Conservation (phyloP, 2,888 invertebrate genomes). For the Andrena marginata region DNA sequence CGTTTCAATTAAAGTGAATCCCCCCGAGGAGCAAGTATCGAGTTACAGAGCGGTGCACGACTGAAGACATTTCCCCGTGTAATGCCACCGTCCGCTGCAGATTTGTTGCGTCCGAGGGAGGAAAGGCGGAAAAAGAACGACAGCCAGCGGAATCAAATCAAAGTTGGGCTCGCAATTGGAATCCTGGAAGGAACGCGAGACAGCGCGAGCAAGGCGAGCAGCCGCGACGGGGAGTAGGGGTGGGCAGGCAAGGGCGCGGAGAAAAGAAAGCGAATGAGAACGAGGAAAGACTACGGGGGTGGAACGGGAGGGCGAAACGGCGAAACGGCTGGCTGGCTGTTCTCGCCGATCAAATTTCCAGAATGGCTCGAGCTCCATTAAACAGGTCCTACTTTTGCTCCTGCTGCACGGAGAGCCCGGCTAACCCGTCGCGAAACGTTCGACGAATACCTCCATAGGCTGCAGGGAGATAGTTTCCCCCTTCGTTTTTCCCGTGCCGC, state of each 20-base stretch:
- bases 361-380: constrained; percentile 81
- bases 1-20: constrained; percentile 32
- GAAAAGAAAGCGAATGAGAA: constrained; percentile 38
- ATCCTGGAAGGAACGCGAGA: constrained; percentile 72
- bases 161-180: constrained; percentile 78
- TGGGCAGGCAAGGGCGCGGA: constrained; percentile 13
- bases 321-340: constrained; percentile 76
- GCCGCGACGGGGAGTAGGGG: constrained; percentile 6
- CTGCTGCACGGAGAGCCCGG: constrained; percentile 62
- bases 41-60: constrained; percentile 9
- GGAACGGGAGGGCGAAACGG: constrained; percentile 37
- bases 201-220: constrained; percentile 6
- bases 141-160: constrained; percentile 79
- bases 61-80: not conserved
- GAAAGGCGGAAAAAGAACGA: constrained; percentile 56
- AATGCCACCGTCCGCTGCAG: constrained; percentile 46
- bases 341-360: constrained; percentile 81
- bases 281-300: constrained; percentile 29
- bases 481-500: constrained; percentile 47
- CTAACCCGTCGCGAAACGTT: constrained; percentile 75
- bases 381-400: constrained; percentile 75
- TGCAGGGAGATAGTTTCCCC: constrained; percentile 60
- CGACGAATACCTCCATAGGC: constrained; percentile 65
- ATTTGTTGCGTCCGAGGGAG: constrained; percentile 67
- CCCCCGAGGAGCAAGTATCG: constrained; percentile 1